Base-by-base conservation (phyloP, 2,113 vertebrate genomes). In the Thunnus maccoyii region DNA sequence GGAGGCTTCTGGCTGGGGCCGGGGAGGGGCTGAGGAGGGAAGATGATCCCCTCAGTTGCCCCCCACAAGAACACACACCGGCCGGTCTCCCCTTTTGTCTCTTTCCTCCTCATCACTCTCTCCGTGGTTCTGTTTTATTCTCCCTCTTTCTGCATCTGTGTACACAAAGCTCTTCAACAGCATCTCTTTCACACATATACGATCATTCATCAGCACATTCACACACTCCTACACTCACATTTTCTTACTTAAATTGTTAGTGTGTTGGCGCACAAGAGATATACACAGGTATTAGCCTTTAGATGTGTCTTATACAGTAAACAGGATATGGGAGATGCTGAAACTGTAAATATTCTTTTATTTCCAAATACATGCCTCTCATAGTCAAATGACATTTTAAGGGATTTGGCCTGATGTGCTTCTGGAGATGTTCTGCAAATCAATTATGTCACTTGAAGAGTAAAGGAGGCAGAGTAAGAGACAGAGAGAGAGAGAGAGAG, bases 221-320 rank as follows among this genome's bases (percentile, higher is more conserved):
- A 80, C 71, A 78, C 63, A 73, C 75, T 80, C 57, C 57, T 94
- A 91, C 83, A 86, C 78, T 60, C 60, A 69, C 93, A 91, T 90
- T 95, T 95, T 95, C 94, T 95, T 93, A 6, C 95, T 95, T 96
- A 96, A 96, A 96, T 96, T 95, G 95, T 94, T 93, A 92, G 92
- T 94, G 93, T 96, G 95, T 96, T 96, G 95, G 95, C 95, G 96
- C 95, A 93, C 88, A 94, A 88, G 94, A 79, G 14, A 71, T 20
- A 51, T 44, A 25, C 36, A 56, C 16, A 48, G 63, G 17, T 58
- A 52, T 25, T 6, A 64, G 46, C 11, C 2, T 87, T 71, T 55
- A 48, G 46, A 77, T 52, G 57, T 64, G 9, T n/a, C 58, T 17
- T 32, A 3, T 25, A 8, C 2, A 54, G 36, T 36, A 11, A 47